Evolutionary conservation across 2,797 vertebrate species (phyloP), one percentile per base, ranked within the genome.

Genomic region (Myotis pilosus): DNA sequence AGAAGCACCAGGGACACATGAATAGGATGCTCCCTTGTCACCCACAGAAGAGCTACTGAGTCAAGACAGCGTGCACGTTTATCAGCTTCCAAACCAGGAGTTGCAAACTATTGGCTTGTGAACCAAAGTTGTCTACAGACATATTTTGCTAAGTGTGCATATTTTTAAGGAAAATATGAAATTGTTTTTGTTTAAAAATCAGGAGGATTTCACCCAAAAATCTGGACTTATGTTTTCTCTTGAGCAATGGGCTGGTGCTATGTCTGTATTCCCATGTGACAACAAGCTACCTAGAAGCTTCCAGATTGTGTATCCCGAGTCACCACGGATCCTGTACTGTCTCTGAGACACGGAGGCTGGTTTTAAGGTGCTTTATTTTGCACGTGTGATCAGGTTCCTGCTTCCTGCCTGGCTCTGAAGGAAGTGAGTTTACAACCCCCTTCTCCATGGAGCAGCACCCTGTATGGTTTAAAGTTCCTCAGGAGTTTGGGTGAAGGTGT

Each of bases 1-100:
- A 92, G 89, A 96, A 94, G 86, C 72, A 97, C 49, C 93, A 53
- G 55, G 41, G n/a, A 92, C 62, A 94, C 15, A 16, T 7, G 41
- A 8, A 80, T 93, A 92, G 57, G 78, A 88, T 19, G 25, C 28
- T 44, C n/a, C 49, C 80, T 64, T 49, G 20, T 38, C 38, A 87
- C 22, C 28, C 2, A 0, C 41, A 28, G 49, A 62, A 92, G 55
- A 91, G 75, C 22, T 55, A 30, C 11, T 1, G 53, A 44, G 84
- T 72, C 33, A 51, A n/a, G 10, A 72, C 30, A 55, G 81, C 3
- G 11, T 0, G 2, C 0, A 2, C 12, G 23, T 28, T 75, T 20
- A 55, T n/a, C 57, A 60, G 83, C 71, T 55, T 92, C 74, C 64
- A 51, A 47, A 41, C 3, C 3, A 60, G 60, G 74, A 55, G 16